Percentiles rank a stretch among this genome's conserved stretches.
These are phyloP conservation scores for Betta splendens DNA, from an alignment of 2,797 vertebrate genomes.

Conservation along the genomic window DNA sequence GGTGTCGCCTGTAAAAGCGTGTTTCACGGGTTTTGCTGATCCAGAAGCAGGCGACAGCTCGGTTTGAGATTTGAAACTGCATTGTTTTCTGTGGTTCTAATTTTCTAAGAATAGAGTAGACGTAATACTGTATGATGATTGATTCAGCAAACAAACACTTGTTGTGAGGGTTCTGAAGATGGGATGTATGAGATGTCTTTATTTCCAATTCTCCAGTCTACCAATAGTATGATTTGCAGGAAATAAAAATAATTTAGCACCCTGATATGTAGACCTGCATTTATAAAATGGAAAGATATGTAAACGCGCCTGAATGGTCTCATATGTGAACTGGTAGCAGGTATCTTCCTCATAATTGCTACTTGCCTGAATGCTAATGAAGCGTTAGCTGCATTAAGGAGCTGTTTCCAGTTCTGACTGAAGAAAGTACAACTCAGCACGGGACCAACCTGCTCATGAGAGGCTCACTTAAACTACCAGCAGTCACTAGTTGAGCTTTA, in stretches of 20 bases:
- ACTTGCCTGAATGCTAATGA: constrained; percentile 49
- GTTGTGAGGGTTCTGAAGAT: too few relatives aligned
- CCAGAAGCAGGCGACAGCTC: too few relatives aligned
- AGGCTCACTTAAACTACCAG: constrained; percentile 9
- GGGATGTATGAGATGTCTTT: not conserved
- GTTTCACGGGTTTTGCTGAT: constrained; percentile 29
- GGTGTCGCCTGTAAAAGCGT: constrained; percentile 33
- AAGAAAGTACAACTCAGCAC: constrained; percentile 18
- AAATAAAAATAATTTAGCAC: not conserved
- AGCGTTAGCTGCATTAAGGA: constrained; percentile 10
- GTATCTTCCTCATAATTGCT: constrained; percentile 58
- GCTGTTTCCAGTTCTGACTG: constrained; percentile 31
- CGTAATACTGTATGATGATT: too few relatives aligned
- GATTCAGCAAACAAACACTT: too few relatives aligned
- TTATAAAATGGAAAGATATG: constrained; percentile 53
- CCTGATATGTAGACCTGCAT: constrained; percentile 5
- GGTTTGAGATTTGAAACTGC: too few relatives aligned
- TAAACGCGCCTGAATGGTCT: constrained; percentile 45
- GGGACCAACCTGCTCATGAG: constrained; percentile 4
- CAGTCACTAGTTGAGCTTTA: constrained; percentile 10
- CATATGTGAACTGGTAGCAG: constrained; percentile 40
- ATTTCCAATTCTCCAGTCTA: not conserved
- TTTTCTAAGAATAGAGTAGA: too few relatives aligned
- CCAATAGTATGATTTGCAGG: too few relatives aligned
- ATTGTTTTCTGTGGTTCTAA: too few relatives aligned